Conservation (phyloP, 2,888 invertebrate genomes). For the Cataglyphis altisquamis region DNA sequence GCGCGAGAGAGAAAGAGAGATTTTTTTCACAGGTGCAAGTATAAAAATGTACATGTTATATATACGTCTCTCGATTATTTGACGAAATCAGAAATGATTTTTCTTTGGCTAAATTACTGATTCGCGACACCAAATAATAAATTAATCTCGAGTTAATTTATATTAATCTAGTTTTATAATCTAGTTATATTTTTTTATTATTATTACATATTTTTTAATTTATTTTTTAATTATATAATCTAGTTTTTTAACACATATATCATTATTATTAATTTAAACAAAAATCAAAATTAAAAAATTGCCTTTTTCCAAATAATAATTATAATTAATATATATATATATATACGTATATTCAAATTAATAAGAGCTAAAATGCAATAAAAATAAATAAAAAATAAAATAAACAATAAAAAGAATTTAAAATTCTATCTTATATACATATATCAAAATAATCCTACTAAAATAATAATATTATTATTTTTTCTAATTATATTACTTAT, state of each 20-base stretch:
- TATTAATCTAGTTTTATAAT: slow-evolving; percentile 6
- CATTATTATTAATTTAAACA: background rate
- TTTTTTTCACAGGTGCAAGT: background rate
- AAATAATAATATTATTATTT: too few species aligned
- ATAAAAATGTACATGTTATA: background rate
- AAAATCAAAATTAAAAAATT: too few species aligned
- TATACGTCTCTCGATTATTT: background rate
- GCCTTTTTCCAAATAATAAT: background rate
- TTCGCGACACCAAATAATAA: background rate
- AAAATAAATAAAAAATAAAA: background rate
- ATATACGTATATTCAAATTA: background rate
- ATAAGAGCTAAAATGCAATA: background rate
- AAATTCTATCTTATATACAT: too few species aligned
- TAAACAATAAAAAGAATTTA: background rate
- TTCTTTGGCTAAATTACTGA: background rate
- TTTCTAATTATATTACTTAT: background rate
- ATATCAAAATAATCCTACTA: too few species aligned
- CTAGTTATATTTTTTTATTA: too few species aligned
- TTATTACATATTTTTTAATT: too few species aligned
- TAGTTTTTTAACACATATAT: background rate
- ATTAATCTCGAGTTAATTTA: background rate
- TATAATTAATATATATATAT: background rate
- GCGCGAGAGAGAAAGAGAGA: background rate
- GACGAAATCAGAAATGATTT: background rate
- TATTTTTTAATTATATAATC: background rate